These are phyloP conservation scores for Pitta sordida DNA, from an alignment of 2,113 vertebrate genomes.

Conservation along the genomic window DNA sequence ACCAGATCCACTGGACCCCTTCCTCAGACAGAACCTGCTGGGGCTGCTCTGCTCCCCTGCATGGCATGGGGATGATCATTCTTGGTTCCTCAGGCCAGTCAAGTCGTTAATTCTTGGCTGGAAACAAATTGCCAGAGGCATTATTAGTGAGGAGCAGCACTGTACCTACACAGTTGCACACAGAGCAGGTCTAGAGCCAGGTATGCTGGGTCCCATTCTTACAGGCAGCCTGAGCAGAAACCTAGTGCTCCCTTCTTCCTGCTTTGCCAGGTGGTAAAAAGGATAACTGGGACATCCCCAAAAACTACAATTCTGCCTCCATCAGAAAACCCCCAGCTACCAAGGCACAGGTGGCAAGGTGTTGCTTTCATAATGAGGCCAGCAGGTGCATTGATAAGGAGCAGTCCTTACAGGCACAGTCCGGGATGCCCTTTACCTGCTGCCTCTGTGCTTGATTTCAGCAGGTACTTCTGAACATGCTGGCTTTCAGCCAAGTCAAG, in stretches of 20 bases:
- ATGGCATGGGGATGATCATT: not conserved
- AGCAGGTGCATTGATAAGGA: not conserved
- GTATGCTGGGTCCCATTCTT: accelerated
- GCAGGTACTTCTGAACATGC: not conserved
- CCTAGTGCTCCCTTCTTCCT: not conserved
- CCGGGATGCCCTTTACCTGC: not conserved
- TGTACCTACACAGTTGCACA: accelerated
- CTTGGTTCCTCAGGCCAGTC: not conserved
- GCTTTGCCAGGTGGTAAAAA: not conserved
- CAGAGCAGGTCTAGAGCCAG: not conserved
- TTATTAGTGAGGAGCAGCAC: accelerated
- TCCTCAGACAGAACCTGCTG: accelerated
- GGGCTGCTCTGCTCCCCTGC: not conserved
- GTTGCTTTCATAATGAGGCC: not conserved
- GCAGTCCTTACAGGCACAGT: not conserved
- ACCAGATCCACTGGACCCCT: not conserved
- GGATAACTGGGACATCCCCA: not conserved
- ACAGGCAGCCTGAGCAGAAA: not conserved
- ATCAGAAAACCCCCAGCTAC: not conserved
- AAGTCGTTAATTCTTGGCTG: not conserved
- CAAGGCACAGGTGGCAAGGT: not conserved
- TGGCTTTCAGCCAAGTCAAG: not conserved
- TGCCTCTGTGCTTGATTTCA: not conserved
- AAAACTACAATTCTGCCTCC: not conserved
- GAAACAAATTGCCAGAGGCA: not conserved